phyloP scores from a whole-genome alignment of 2,888 invertebrate genomes.

The Torymus texanus region DNA sequence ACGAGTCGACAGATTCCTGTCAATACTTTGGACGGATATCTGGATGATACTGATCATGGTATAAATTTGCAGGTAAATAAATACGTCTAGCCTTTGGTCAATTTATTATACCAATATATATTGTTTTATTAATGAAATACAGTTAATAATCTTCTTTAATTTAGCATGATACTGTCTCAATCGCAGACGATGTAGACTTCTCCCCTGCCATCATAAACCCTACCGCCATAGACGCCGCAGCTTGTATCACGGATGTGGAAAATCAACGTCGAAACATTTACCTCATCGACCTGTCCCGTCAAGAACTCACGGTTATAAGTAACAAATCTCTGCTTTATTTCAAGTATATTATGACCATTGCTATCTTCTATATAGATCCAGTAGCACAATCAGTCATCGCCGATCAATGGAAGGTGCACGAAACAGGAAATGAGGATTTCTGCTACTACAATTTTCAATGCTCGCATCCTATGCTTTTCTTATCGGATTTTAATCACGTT shows the following conservation, averaged over 20 bases:
- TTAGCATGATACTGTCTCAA: no score
- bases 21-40: no score
- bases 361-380: conserved; percentile 89
- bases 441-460: conserved; percentile 89
- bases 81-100: no score
- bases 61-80: no score
- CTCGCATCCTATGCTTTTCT: conserved; percentile 85
- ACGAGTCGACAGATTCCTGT: no score
- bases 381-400: conserved; percentile 89
- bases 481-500: conserved; percentile 92
- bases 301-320: conserved; percentile 79
- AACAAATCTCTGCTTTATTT: conserved; percentile 83
- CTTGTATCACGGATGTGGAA: conserved; percentile 78
- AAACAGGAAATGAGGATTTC: conserved; percentile 90
- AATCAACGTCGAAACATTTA: conserved; percentile 78
- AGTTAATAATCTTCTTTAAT: no score
- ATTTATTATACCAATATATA: no score
- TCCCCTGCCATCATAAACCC: conserved; percentile 77
- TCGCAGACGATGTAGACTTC: conserved; percentile 74
- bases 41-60: no score
- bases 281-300: conserved; percentile 82
- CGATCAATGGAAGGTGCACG: conserved; percentile 86
- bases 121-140: no score
- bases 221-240: conserved; percentile 76
- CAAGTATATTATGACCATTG: conserved; percentile 87